phyloP scores from a whole-genome alignment of 2,113 vertebrate species.

The Gadus macrocephalus region DNA sequence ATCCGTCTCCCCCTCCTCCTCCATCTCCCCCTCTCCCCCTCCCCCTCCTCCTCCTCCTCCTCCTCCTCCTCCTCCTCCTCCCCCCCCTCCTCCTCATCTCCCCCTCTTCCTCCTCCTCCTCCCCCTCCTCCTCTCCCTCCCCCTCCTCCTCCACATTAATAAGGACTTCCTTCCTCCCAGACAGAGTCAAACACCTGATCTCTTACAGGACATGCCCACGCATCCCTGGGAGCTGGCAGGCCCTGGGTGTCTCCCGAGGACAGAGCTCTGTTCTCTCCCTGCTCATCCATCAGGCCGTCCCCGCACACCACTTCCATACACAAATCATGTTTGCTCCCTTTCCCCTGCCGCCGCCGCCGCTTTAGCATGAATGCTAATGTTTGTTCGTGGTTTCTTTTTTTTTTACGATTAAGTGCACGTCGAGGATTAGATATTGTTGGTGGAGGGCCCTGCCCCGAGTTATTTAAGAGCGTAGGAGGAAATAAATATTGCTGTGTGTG shows the following conservation, averaged over 20 bases:
- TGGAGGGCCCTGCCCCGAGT: background rate
- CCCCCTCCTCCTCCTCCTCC: too few relatives aligned
- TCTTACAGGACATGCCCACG: conserved; percentile 60
- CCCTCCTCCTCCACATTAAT: conserved; percentile 52
- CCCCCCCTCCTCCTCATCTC: conserved; percentile 8
- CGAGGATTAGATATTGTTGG: background rate
- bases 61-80: too few relatives aligned
- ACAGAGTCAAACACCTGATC: conserved; percentile 71
- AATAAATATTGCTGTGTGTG: background rate
- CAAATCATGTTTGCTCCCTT: conserved; percentile 56
- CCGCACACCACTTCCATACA: conserved; percentile 46
- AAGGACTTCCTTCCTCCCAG: conserved; percentile 74
- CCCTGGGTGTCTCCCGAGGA: conserved; percentile 34
- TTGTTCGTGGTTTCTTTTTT: background rate
- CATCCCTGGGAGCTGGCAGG: conserved; percentile 60
- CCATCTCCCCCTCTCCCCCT: too few relatives aligned
- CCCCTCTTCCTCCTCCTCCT: conserved; percentile 23
- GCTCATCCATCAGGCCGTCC: conserved; percentile 58
- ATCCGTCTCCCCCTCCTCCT: too few relatives aligned
- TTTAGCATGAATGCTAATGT: too few relatives aligned
- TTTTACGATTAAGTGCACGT: conserved; percentile 18
- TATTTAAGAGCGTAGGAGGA: conserved; percentile 21
- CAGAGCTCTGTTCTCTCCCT: conserved; percentile 53
- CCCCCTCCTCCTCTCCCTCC: conserved; percentile 19
- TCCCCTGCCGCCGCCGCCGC: background rate